Conservation (phyloP, 2,113 vertebrate species). For the Cebus imitator region DNA sequence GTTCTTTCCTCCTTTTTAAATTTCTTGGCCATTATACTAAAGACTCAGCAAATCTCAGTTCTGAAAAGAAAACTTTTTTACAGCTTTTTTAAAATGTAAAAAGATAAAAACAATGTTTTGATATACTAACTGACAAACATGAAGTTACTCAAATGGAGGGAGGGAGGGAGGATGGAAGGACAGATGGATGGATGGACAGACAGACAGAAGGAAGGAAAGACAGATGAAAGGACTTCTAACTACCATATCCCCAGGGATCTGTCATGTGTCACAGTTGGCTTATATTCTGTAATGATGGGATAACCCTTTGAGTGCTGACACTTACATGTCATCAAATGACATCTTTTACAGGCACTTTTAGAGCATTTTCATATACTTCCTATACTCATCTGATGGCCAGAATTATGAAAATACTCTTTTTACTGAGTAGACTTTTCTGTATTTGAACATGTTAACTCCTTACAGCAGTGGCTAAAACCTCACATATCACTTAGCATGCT, state of each 20-base stretch:
- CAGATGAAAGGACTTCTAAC: background rate
- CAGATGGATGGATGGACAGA: too few relatives aligned
- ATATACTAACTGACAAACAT: background rate
- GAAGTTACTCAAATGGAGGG: background rate
- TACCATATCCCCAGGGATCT: background rate
- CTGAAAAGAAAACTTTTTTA: background rate
- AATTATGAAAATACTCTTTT: conserved; percentile 8
- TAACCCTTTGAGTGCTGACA: background rate
- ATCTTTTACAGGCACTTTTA: background rate
- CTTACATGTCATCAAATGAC: background rate
- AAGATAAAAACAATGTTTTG: background rate
- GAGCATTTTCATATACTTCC: background rate
- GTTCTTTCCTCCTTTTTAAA: background rate
- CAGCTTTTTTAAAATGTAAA: conserved; percentile 6
- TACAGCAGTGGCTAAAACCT: background rate
- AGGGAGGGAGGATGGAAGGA: background rate
- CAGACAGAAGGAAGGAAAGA: background rate
- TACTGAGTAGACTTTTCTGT: conserved; percentile 30
- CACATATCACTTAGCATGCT: background rate
- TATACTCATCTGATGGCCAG: background rate
- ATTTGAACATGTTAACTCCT: background rate
- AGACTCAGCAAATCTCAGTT: background rate
- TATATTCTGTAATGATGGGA: background rate
- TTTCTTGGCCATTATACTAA: background rate
- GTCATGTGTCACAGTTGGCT: background rate